phyloP scores from a whole-genome alignment of 2,797 vertebrate genomes.

The Spheniscus humboldti region DNA sequence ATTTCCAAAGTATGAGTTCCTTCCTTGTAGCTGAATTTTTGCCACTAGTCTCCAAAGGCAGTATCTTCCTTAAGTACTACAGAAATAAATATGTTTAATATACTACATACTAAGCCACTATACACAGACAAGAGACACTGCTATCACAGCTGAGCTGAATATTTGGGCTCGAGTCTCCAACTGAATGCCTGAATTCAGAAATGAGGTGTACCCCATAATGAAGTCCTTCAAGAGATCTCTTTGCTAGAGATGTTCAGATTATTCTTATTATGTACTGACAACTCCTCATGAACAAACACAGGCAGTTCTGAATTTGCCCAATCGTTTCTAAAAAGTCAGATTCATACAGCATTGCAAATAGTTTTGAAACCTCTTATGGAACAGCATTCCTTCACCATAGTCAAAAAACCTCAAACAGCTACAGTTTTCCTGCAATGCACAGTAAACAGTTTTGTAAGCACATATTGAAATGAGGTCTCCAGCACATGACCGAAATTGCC shows the following conservation, averaged over 20 bases:
- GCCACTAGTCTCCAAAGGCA: background rate
- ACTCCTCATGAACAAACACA: background rate
- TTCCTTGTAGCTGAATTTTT: background rate
- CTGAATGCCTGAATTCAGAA: background rate
- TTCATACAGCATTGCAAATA: background rate
- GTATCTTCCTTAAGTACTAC: background rate
- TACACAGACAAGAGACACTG: background rate
- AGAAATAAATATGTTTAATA: background rate
- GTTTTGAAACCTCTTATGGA: background rate
- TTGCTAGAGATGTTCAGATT: background rate
- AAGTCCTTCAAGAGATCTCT: background rate
- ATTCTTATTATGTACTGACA: background rate
- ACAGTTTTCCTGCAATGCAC: background rate
- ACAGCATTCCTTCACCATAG: background rate
- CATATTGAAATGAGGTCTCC: background rate
- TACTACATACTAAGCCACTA: background rate
- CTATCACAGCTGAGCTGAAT: background rate
- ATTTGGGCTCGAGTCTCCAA: background rate
- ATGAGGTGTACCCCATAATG: background rate
- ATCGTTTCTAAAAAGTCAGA: background rate
- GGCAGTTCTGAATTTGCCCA: background rate
- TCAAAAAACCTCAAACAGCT: background rate
- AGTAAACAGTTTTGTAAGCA: background rate
- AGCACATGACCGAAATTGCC: background rate
- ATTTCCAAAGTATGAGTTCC: background rate